phyloP scores from a whole-genome alignment of 2,113 vertebrate species.

The Mugil cephalus region DNA sequence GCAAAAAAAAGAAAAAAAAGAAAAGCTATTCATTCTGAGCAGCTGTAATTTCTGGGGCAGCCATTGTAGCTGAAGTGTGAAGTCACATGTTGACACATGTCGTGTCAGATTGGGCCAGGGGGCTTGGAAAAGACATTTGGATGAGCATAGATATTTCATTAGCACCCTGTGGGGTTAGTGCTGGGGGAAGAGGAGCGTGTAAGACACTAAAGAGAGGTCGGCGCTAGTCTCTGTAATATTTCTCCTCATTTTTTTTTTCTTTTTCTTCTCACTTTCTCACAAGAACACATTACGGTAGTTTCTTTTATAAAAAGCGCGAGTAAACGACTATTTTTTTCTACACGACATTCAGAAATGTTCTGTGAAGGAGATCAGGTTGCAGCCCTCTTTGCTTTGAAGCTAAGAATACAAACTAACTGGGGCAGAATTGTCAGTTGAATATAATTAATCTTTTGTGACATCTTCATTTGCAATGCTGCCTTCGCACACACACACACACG shows the following conservation, averaged over 20 bases:
- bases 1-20: too few species aligned
- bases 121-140: slow-evolving; percentile 91
- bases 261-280: too few species aligned
- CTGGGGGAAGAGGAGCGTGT: slow-evolving; percentile 81
- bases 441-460: slow-evolving; percentile 48
- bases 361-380: slow-evolving; percentile 54
- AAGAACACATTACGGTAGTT: slow-evolving; percentile 26
- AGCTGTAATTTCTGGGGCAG: slow-evolving; percentile 73
- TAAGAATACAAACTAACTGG: slow-evolving; percentile 65
- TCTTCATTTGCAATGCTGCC: slow-evolving; percentile 24
- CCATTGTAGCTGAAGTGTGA: slow-evolving; percentile 76
- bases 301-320: slow-evolving; percentile 55
- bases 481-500: background rate
- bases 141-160: slow-evolving; percentile 95
- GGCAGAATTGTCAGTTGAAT: slow-evolving; percentile 51
- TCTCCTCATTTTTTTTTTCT: slow-evolving; percentile 25
- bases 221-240: slow-evolving; percentile 87
- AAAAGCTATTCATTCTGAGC: slow-evolving; percentile 69
- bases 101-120: slow-evolving; percentile 84
- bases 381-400: slow-evolving; percentile 48
- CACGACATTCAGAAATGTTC: slow-evolving; percentile 48
- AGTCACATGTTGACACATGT: slow-evolving; percentile 89
- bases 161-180: slow-evolving; percentile 91
- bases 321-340: slow-evolving; percentile 48
- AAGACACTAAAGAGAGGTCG: slow-evolving; percentile 83